Evolutionary conservation across 1,140 invertebrate genomes (phyloP).

Genomic region (Oncopeltus fasciatus): DNA sequence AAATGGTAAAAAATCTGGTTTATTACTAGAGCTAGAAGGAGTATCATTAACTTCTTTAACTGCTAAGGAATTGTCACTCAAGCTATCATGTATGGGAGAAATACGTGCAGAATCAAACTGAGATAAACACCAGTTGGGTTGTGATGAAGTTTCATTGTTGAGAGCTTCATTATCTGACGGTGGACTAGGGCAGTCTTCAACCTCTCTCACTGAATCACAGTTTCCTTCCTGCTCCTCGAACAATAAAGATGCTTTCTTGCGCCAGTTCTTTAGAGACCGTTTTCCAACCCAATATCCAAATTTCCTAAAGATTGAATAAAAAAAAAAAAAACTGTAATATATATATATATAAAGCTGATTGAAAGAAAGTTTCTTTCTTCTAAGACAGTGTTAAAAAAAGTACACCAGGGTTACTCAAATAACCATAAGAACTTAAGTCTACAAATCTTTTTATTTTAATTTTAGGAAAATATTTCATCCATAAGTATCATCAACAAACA

Average conservation of each 20-base stretch:
- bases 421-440: no score
- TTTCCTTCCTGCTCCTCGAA: neutral
- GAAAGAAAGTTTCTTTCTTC: no score
- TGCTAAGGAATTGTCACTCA: neutral
- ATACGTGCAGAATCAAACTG: neutral
- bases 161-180: neutral
- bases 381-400: no score
- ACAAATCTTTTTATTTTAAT: no score
- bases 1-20: no score
- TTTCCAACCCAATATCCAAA: constrained; percentile 24
- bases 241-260: constrained; percentile 13
- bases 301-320: constrained; percentile 22
- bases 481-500: no score
- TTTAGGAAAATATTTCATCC: no score
- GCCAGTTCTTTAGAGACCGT: constrained; percentile 24
- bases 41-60: no score
- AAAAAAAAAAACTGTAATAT: no score
- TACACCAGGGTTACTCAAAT: no score
- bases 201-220: neutral
- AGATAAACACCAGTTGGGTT: neutral
- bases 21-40: no score
- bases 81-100: neutral
- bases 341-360: no score
- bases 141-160: neutral
- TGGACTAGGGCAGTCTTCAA: constrained; percentile 1